These are phyloP conservation scores for Invenusta paracnida DNA, from an alignment of 2,888 invertebrate species.

Conservation along the genomic window DNA sequence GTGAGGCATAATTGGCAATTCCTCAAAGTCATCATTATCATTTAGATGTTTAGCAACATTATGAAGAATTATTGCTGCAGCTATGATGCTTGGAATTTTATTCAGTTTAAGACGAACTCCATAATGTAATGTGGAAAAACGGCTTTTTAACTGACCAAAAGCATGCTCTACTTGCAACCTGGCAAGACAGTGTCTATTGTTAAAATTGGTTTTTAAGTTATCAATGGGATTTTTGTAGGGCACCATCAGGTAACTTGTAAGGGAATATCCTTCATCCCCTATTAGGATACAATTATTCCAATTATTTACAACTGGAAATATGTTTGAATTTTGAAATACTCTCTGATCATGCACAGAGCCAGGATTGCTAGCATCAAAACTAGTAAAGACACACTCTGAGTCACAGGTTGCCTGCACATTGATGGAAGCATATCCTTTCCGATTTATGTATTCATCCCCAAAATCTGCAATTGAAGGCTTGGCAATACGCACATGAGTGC, in stretches of 20 bases:
- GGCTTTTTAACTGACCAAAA: constrained; percentile 34
- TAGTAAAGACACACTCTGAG: not conserved
- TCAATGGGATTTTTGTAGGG: not conserved
- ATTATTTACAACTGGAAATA: not conserved
- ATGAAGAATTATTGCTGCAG: constrained; percentile 22
- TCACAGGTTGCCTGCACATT: not conserved
- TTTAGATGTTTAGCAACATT: constrained; percentile 28
- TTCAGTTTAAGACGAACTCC: constrained; percentile 13
- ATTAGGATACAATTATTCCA: not conserved
- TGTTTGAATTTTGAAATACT: constrained; percentile 6
- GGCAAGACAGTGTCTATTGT: not conserved
- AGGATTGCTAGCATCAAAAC: constrained; percentile 22
- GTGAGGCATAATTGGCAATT: not conserved
- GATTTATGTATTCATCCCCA: not conserved
- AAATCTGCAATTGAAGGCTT: not conserved
- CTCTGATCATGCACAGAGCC: constrained; percentile 37
- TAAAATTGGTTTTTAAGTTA: not conserved
- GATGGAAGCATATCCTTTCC: not conserved
- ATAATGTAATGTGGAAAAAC: not conserved
- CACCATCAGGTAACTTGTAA: constrained; percentile 9
- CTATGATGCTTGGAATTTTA: constrained; percentile 15
- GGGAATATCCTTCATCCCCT: constrained; percentile 19
- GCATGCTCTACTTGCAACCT: constrained; percentile 9
- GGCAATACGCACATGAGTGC: not conserved
- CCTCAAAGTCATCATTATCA: constrained; percentile 32